Evolutionary conservation across 1,140 invertebrate genomes (phyloP), one percentile per base, ranked within the genome.

Genomic region (Radopholus similis): DNA sequence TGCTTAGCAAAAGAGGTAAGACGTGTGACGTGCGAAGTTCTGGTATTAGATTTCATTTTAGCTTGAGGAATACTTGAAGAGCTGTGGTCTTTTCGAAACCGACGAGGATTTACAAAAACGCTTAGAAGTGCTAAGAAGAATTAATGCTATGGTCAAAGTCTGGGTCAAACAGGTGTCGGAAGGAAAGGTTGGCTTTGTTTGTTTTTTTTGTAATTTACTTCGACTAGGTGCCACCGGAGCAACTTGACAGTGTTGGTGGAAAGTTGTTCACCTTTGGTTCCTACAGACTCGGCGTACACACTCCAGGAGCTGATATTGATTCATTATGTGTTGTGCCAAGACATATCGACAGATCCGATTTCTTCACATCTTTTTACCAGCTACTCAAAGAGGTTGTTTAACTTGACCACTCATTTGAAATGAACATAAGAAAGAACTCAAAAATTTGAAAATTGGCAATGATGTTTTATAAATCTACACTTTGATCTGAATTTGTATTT

Each of bases 261-360:
- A 97, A 97, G 86, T 93, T 99, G 66, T 97, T 94, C 79, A 98
- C 96, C 30, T 99, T 99, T 86, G 96, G 96, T 53, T 98, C 95
- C 56, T 99, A 89, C 77, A 83, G 89, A 60, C 82, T 90, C n/a
- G 87, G 91, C 83, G 90, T 98, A n/a, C 93, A 98, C 83, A 93
- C 85, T 4, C 85, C 86, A 84, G 87, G 95, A 47, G 95, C 95
- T 77, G 96, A 99, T 89, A 98, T 99, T 81, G 96, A 99, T 86
- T 95, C 95, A 0, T 83, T 99, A 0, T 97, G 94, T 85, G 93
- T 99, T 37, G 94, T 91, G 30, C 96, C 96, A 2, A 86, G 93
- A 66, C 95, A 98, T 84, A 91, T 99, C 53, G 90, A 92, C 74
- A 87, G 96, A 53, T 83, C 86, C 1, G 96, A 99, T 84, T 99